Evolutionary conservation across 1,140 invertebrate genomes (phyloP).

Genomic region (Oscheius sp.): DNA sequence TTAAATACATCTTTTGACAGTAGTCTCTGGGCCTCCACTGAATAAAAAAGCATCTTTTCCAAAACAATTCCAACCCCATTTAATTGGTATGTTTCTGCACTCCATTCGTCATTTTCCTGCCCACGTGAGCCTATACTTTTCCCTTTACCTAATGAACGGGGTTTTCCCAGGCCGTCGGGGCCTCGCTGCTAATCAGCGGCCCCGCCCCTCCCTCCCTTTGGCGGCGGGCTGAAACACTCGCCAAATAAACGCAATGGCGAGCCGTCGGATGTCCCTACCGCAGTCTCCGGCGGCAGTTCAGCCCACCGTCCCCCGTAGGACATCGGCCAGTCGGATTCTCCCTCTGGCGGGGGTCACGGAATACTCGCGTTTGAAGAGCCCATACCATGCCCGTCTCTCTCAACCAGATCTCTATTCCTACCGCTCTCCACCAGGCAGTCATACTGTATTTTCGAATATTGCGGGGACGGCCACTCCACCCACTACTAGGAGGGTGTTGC

Average conservation of each 20-base stretch:
- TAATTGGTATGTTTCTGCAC: too few relatives aligned
- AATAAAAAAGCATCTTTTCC: too few relatives aligned
- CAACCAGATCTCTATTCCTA: constrained; percentile 27
- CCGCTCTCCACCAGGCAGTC: not conserved
- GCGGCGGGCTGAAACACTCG: not conserved
- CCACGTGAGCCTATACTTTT: too few relatives aligned
- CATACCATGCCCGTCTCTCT: constrained; percentile 15
- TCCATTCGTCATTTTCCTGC: too few relatives aligned
- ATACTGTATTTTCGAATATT: too few relatives aligned
- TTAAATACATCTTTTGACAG: too few relatives aligned
- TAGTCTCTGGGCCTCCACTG: too few relatives aligned
- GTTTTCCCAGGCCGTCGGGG: too few relatives aligned
- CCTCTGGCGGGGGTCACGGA: not conserved
- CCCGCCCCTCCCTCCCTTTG: not conserved
- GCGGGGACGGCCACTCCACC: not conserved
- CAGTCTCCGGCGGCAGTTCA: not conserved
- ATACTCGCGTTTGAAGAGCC: too few relatives aligned
- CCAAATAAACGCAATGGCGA: not conserved
- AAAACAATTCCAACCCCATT: too few relatives aligned
- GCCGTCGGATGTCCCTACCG: constrained; percentile 12
- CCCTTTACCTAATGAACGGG: too few relatives aligned
- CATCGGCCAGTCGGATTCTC: not conserved
- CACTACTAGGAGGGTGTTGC: constrained; percentile 5
- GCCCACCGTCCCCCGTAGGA: too few relatives aligned
- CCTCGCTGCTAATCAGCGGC: not conserved